Evolutionary conservation across 2,888 invertebrate genomes (phyloP).

Genomic region (Andrena dorsata): DNA sequence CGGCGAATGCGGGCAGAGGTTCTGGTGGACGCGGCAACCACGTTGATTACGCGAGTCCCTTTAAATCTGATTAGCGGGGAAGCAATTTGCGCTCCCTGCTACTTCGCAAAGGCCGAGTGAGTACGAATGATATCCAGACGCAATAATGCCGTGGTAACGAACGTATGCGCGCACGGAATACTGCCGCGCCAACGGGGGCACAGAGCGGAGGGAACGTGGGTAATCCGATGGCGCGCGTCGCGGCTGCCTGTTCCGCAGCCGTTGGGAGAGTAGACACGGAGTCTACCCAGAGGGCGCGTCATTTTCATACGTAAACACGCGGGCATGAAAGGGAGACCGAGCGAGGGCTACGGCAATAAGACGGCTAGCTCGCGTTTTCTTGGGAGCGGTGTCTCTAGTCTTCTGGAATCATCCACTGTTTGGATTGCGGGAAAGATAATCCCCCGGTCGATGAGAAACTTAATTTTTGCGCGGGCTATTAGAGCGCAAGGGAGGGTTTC

Average conservation of each 20-base stretch:
- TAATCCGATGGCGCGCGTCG: constrained; percentile 28
- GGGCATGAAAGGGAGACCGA: constrained; percentile 54
- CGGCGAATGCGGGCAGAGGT: neutral
- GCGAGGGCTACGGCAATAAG: constrained; percentile 66
- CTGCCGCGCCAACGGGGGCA: constrained; percentile 1
- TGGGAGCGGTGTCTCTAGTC: constrained; percentile 26
- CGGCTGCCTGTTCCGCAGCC: neutral
- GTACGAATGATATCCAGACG: constrained; percentile 51
- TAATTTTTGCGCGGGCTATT: constrained; percentile 59
- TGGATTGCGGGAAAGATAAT: constrained; percentile 63
- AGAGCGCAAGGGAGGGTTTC: constrained; percentile 38
- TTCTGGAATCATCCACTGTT: constrained; percentile 51
- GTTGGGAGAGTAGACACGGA: neutral
- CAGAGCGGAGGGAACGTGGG: constrained; percentile 35
- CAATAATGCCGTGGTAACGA: constrained; percentile 61
- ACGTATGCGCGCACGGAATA: constrained; percentile 54
- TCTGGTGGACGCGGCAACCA: neutral
- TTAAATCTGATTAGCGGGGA: constrained; percentile 57
- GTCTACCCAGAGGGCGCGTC: constrained; percentile 61
- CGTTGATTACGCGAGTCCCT: constrained; percentile 44
- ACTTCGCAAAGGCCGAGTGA: constrained; percentile 29
- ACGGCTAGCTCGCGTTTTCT: constrained; percentile 59
- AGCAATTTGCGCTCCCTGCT: constrained; percentile 52
- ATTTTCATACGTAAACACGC: constrained; percentile 76
- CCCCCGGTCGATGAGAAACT: constrained; percentile 45